A percentile compares a stretch with the other conserved stretches of the same genome.
Evolutionary conservation across 1,140 invertebrate species (phyloP).

Genomic region (Drosophila kurseongensis): DNA sequence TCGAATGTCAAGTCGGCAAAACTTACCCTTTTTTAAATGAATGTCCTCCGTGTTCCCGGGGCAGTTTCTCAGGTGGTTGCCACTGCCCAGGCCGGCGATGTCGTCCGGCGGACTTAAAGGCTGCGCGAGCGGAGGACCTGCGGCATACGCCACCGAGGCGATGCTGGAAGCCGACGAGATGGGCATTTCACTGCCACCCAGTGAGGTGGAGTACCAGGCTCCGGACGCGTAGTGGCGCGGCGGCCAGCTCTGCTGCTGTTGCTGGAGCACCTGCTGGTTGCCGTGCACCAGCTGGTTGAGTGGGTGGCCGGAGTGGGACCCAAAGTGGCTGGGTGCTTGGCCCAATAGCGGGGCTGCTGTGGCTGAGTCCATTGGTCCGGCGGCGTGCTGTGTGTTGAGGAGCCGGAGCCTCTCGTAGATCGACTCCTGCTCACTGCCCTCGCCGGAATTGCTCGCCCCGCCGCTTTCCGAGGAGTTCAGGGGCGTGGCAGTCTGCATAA

Average conservation of each 20-base stretch:
- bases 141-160: constrained; percentile 27
- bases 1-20: too few species aligned
- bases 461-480: constrained; percentile 77
- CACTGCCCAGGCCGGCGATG: constrained; percentile 30
- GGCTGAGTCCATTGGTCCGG: constrained; percentile 27
- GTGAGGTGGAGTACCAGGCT: constrained; percentile 76
- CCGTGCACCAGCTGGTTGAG: constrained; percentile 38
- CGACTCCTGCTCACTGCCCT: constrained; percentile 87
- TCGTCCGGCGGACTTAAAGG: constrained; percentile 58
- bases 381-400: constrained; percentile 89
- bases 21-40: constrained; percentile 74
- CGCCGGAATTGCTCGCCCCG: constrained; percentile 82
- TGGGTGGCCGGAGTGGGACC: constrained; percentile 26
- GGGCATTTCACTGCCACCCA: constrained; percentile 39
- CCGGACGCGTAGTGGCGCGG: constrained; percentile 65
- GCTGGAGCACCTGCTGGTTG: constrained; percentile 36
- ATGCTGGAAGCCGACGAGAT: constrained; percentile 28
- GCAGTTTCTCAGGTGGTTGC: constrained; percentile 40
- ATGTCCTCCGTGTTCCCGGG: constrained; percentile 58
- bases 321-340: constrained; percentile 50
- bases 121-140: constrained; percentile 32
- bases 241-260: constrained; percentile 62
- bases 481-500: constrained; percentile 72
- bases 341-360: constrained; percentile 1
- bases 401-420: constrained; percentile 95